Base-by-base conservation (phyloP, 1,140 invertebrate species). In the Rhyzopertha dominica region DNA sequence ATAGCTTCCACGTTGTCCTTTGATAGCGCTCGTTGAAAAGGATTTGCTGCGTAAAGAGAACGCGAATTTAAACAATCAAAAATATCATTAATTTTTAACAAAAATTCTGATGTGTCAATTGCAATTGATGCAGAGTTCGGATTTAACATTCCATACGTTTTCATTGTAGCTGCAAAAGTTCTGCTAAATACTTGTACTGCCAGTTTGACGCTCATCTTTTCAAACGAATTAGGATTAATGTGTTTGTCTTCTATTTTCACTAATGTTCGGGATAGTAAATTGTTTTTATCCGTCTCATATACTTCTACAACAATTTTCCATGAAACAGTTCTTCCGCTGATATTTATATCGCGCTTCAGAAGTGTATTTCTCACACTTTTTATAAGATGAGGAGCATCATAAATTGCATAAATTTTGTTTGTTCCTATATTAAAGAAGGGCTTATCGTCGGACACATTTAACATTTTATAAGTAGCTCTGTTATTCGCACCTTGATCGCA, bases 131-230 rank as follows among this genome's bases (percentile, higher is more conserved):
- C 10, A 18, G 20, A 35, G 17, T 10, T 19, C 20, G 16, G 16
- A 5, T 12, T 10, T 4, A 4, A 18, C n/a, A 5, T 3, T 4
- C 14, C 9, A 5, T 36, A 9, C 13, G 34, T 44, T 5, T 26
- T 23, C 10, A 44, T 14, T 23, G 31, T 13, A 2, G 19, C 17
- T 13, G n/a, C 19, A 3, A 44, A 22, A 5, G 20, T 26, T 8
- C 16, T 4, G 20, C 43, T 44, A 12, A 44, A 44, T 16, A 44
- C 43, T 26, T 44, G 43, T 14, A 37, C 32, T 3, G 43, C 43
- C 2, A 44, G 28, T 28, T 37, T 35, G 7, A 44, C 31, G 9
- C 20, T 37, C 31, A 36, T 44, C 28, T 37, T 36, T 18, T 44
- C 31, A 14, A 24, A 44, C 3, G 2, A 3, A 7, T 39, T 44